Evolutionary conservation across 2,888 invertebrate species (phyloP), one percentile per base, ranked within the genome.

Genomic region (Orthonevra nobilis): DNA sequence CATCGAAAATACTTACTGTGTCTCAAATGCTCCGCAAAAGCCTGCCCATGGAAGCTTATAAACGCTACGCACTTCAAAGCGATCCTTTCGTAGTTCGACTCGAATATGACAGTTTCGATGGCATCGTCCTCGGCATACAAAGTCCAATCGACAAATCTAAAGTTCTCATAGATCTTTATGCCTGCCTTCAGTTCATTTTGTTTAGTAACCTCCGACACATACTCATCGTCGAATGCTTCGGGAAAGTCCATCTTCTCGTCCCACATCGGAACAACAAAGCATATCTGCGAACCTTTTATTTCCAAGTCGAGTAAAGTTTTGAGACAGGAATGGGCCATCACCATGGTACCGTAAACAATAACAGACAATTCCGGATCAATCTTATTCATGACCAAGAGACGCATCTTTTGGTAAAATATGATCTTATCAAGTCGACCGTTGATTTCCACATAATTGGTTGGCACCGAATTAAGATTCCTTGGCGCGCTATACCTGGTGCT

Each of bases 381-480:
- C n/a, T n/a, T 0, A 2, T 68, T 42, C 15, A 1, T 23, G 2
- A 7, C 1, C 0, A 73, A 6, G 0, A 48, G 5, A 7, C 15
- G 30, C 0, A 87, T n/a, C 52, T 86, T 86, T 26, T 87, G 82
- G 32, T 85, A 86, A 0, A 86, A 81, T 1, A 83, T 52, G 0
- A 88, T 81, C 44, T 84, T 86, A 48, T 87, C 88, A 26, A 87
- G 77, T 0, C 86, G 85, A 2, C 52, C 46, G 46, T 87, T 87
- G 10, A 85, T 81, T 2, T 84, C 81, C 0, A 81, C 19, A 75
- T 85, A 86, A 54, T 87, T 87, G 0, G 66, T 9, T 0, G 88
- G 87, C 1, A 63, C 3, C 0, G 6, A 1, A 15, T 20, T 1
- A 17, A 28, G 0, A 1, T 12, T 1, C 1, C 58, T 42, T 0